Conservation (phyloP, 2,113 vertebrate species). For the Gorilla gorilla region DNA sequence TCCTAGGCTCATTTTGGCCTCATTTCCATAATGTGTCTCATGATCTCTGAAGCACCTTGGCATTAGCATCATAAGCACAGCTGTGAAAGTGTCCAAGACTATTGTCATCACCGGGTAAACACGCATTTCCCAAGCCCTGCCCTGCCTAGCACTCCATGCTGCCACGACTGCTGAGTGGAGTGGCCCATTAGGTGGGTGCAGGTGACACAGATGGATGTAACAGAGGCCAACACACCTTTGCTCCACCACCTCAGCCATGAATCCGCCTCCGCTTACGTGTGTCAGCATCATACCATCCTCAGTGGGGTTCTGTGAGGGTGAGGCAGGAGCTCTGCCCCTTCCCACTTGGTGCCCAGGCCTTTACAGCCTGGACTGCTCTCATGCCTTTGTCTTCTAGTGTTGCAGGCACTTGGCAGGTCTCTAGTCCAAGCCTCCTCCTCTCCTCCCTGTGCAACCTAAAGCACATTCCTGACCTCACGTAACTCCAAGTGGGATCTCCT, state of each 20-base stretch:
- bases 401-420: background rate
- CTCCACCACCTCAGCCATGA: background rate
- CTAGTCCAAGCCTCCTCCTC: background rate
- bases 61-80: background rate
- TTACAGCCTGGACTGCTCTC: too few relatives aligned
- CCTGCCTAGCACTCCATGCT: accelerated
- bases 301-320: background rate
- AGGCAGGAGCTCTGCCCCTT: background rate
- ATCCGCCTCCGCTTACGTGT: background rate
- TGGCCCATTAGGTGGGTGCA: accelerated
- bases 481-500: too few relatives aligned
- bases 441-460: background rate
- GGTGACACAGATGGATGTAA: accelerated
- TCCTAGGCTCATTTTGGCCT: background rate
- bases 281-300: accelerated
- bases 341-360: too few relatives aligned
- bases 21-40: slow-evolving; percentile 13
- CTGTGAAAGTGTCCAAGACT: background rate
- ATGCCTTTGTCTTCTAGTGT: background rate
- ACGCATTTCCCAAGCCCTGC: background rate
- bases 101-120: background rate
- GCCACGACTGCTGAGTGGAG: accelerated
- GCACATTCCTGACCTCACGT: background rate
- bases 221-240: background rate
- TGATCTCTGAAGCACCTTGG: slow-evolving; percentile 11